phyloP scores from a whole-genome alignment of 2,113 vertebrate genomes.

The Spheniscus mendiculus region DNA sequence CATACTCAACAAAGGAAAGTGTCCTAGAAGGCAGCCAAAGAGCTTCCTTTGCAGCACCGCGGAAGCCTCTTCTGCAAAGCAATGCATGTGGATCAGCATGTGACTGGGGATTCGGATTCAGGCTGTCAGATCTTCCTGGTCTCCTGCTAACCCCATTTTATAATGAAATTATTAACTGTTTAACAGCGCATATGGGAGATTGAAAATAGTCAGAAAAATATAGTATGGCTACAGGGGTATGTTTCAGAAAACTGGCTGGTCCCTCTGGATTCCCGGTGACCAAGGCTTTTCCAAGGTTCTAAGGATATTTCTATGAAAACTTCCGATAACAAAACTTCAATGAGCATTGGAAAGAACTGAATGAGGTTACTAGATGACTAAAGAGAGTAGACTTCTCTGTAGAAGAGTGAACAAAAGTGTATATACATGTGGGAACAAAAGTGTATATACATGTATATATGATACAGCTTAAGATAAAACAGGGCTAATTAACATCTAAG shows the following conservation, averaged over 20 bases:
- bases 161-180: neutral
- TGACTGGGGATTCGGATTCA: conserved; percentile 24
- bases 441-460: neutral
- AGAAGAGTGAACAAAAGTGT: neutral
- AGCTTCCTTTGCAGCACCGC: neutral
- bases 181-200: neutral
- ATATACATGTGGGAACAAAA: neutral
- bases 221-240: neutral
- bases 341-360: neutral
- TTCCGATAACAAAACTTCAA: neutral
- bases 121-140: neutral
- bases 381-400: neutral
- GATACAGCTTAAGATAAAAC: neutral
- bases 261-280: neutral
- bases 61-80: neutral
- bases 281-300: neutral
- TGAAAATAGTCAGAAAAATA: neutral
- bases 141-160: neutral
- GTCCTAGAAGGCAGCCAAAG: neutral
- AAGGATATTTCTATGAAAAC: neutral
- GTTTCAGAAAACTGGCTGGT: neutral
- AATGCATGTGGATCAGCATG: neutral
- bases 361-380: neutral
- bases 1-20: conserved; percentile 67
- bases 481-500: neutral